Base-by-base conservation (phyloP, 2,888 invertebrate genomes). In the Tipula confusa region DNA sequence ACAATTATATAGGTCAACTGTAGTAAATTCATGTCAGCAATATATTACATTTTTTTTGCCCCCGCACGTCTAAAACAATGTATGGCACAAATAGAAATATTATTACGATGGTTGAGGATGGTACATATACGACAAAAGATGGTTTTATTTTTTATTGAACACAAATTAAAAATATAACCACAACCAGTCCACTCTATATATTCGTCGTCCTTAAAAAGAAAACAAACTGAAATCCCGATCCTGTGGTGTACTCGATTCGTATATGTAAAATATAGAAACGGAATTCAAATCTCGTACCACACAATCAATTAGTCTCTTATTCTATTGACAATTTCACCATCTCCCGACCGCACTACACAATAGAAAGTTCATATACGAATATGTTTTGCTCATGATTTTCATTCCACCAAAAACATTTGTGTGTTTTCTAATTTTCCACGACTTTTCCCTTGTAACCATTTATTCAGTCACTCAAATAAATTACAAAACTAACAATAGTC, bases 281-380 rank as follows among this genome's bases (percentile, higher is more conserved):
- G 64, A 64, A 64, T 64, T 64, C 64, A 64, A 64, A 64, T 24
- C 64, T 24, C 64, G 64, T 64, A 64, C 64, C 64, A 64, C 64
- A 64, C 64, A 64, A 64, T 64, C 64, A 64, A 64, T 64, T 64
- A 64, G 64, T 64, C 43, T n/a, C 15, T 43, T 15, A 43, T 43
- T 43, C 6, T 43, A 43, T 43, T 43, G 43, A 43, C 43, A 43
- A 18, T 43, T 15, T 43, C n/a, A n/a, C n/a, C n/a, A n/a, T n/a
- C n/a, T 64, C 64, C 64, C 24, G 13, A 64, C 24, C 64, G 9
- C 64, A 64, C 24, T 9, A 43, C 6, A 64, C 64, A 64, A 64
- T 64, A 64, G 64, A 64, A 64, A 24, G 24, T 64, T 64, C 24
- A 64, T 64, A 24, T 64, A 11, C 24, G 24, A 24, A 24, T 64